Base-by-base conservation (phyloP, 1,140 invertebrate genomes). In the Papilio machaon region DNA sequence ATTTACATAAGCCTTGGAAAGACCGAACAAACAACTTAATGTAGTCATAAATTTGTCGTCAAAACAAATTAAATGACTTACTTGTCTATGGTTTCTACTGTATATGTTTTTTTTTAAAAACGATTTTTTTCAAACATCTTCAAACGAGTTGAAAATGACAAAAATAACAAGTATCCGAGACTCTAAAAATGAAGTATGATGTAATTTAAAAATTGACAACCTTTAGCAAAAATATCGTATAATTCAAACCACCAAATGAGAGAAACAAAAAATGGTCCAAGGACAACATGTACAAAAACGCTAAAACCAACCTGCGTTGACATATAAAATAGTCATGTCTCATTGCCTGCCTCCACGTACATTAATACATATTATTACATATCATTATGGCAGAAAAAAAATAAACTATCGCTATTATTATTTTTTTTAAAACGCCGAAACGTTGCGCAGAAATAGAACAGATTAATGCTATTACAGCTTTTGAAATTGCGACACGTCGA, bases 21-120 rank as follows among this genome's bases (percentile, higher is more conserved):
- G 60, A 67, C 43, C 58, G 60, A 67, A 79, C 49, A 77, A 79
- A 79, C 60, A 79, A 79, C 64, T 70, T 70, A 70, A 70, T 70
- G 30, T 30, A 70, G 64, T 70, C 64, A 70, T 70, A 70, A 70
- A 38, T 70, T 35, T 70, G 30, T 70, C 64, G 64, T 70, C 64
- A 70, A 70, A 70, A 35, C 64, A 15, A 30, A 38, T 38, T 70
- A 70, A 70, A 70, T 38, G 10, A 30, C 30, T 11, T 35, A 70
- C 35, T 67, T 13, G 13, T 35, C 15, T 70, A 17, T 30, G 60
- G 64, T 17, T 17, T 35, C 15, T 70, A 70, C 13, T 70, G 23
- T 38, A 35, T 38, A 35, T 70, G 64, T 70, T 70, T 60, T 23
- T 64, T 5, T 38, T n/a, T n/a, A n/a, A n/a, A 6, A 13, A 38